Base-by-base conservation (phyloP, 2,888 invertebrate genomes). In the Mesorhabditis spiculigera region DNA sequence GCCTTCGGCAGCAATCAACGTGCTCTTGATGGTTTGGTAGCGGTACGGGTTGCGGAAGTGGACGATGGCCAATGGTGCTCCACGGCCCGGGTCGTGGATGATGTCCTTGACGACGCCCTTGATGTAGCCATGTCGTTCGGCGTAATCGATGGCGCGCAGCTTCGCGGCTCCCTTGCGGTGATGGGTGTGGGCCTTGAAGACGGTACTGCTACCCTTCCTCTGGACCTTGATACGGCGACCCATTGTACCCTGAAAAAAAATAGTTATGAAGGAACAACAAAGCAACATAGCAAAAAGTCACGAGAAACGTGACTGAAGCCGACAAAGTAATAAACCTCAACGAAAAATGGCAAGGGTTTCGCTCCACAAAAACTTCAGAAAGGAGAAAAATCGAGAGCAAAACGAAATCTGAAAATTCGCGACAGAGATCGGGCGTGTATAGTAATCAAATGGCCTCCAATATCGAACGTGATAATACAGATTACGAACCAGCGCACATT, bases 211-310 rank as follows among this genome's bases (percentile, higher is more conserved):
- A 90, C 98, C 98, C 90, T 98, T 99, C 91, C 98, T 93, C 89
- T 99, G 98, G 88, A 95, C 93, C 89, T 98, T 93, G 90, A 99
- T 98, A 86, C 99, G 97, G 89, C 98, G 94, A 91, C 98, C 98
- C 98, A 99, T 99, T 50, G 58, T 75, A 75, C 75, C 75, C 75
- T 75, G 44, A 28, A 28, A 28, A 28, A 45, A 62, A 61, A 45
- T 28, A 28, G 28, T 28, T 28, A 28, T 28, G 28, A 28, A 3
- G 28, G 28, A 28, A 28, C 28, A 28, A 28, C 28, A 3, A 28
- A 28, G 28, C 3, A 28, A 28, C 28, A 28, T 28, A 28, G 28
- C 28, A 28, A 28, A 28, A 28, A 28, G 28, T 28, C 28, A 28
- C 28, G 28, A 28, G 28, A 28, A 28, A 28, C 28, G 28, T 28